Percentiles rank a stretch among this genome's conserved stretches.
These are phyloP conservation scores for Chauna torquata DNA, from an alignment of 2,113 vertebrate genomes.

Conservation along the genomic window DNA sequence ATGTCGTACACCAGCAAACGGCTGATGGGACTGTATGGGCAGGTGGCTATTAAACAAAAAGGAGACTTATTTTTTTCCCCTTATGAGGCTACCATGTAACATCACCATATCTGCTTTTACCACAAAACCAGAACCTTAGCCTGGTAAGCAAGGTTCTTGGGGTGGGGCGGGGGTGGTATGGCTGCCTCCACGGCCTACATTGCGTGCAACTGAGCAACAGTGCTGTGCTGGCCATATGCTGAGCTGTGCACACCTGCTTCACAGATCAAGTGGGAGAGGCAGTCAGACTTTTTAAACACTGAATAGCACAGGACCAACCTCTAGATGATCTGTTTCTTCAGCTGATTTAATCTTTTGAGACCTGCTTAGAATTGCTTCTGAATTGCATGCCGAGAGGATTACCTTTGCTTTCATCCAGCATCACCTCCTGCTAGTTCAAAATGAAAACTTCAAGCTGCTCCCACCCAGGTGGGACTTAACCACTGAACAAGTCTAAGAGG, in stretches of 20 bases:
- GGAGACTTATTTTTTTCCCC: neutral
- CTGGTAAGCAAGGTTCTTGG: accelerated
- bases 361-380: neutral
- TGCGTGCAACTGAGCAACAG: accelerated
- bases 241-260: accelerated
- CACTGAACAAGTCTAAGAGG: neutral
- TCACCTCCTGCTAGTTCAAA: neutral
- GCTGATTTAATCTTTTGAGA: neutral
- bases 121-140: neutral
- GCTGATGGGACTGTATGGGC: neutral
- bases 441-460: neutral
- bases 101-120: neutral
- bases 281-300: neutral
- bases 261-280: neutral
- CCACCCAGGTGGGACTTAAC: neutral
- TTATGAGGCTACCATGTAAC: accelerated
- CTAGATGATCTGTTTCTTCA: neutral
- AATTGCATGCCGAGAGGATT: slow-evolving; percentile 7
- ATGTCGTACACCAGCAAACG: neutral
- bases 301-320: neutral
- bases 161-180: neutral
- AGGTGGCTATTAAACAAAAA: neutral
- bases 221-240: accelerated
- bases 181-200: neutral
- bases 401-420: neutral